Conservation (phyloP, 2,113 vertebrate genomes). For the Hemiscyllium ocellatum region DNA sequence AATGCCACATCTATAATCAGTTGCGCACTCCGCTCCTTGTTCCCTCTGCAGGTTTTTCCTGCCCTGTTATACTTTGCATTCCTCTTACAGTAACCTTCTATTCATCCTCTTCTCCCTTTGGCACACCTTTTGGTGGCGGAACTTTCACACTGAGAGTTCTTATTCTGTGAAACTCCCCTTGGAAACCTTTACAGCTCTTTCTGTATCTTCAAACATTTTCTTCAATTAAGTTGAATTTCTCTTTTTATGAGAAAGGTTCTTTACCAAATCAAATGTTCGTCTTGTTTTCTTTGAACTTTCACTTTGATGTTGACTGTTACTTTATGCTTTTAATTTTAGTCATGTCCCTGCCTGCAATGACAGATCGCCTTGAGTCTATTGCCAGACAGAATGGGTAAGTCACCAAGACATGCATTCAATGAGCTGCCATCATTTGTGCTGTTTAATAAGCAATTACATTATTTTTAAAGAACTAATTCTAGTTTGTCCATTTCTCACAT, state of each 20-base stretch:
- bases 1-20: neutral
- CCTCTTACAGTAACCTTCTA: neutral
- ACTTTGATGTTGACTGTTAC: neutral
- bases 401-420: neutral
- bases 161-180: neutral
- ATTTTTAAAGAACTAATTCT: neutral
- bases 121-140: neutral
- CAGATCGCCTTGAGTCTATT: constrained; percentile 90
- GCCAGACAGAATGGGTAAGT: constrained; percentile 88
- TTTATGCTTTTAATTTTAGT: constrained; percentile 56
- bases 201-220: neutral
- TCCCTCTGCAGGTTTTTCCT: neutral
- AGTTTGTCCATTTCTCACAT: neutral
- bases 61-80: neutral
- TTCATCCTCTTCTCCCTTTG: too few relatives aligned
- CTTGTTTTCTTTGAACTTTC: neutral
- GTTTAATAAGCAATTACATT: neutral
- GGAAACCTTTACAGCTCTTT: neutral
- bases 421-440: neutral
- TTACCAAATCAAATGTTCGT: neutral
- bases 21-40: neutral
- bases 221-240: neutral
- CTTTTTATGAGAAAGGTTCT: neutral
- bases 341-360: constrained; percentile 91
- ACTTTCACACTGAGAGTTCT: too few relatives aligned